phyloP scores from a whole-genome alignment of 2,888 invertebrate genomes.

The Philopedon plagiatum region DNA sequence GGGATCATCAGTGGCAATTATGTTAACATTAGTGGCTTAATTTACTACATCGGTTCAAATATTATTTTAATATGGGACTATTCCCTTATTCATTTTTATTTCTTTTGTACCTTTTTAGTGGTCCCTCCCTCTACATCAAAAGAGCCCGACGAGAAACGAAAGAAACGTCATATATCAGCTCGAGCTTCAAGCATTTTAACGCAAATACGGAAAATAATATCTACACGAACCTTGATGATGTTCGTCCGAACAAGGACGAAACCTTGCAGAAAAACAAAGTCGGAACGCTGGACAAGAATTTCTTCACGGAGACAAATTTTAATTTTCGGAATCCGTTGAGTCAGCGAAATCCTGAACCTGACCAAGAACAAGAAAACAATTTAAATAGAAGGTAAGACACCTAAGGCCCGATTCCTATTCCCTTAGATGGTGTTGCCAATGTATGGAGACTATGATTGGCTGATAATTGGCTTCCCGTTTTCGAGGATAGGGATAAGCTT shows the following conservation, averaged over 20 bases:
- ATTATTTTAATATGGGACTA: too few species aligned
- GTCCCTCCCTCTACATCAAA: conserved; percentile 35
- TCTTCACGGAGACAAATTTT: conserved; percentile 19
- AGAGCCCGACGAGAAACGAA: conserved; percentile 16
- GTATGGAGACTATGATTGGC: too few species aligned
- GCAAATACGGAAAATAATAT: background rate
- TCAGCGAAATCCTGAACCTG: background rate
- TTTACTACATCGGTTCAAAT: too few species aligned
- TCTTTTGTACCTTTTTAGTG: too few species aligned
- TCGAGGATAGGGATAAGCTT: too few species aligned
- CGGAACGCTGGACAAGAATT: conserved; percentile 22
- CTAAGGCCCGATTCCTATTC: background rate
- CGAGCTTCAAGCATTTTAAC: conserved; percentile 36
- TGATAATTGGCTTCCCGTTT: too few species aligned
- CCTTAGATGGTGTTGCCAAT: too few species aligned
- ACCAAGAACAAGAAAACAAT: background rate
- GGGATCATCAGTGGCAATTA: too few species aligned
- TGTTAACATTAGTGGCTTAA: too few species aligned
- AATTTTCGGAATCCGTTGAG: conserved; percentile 10
- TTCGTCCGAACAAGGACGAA: background rate
- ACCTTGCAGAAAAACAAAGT: background rate
- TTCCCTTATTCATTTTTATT: too few species aligned
- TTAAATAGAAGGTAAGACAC: conserved; percentile 10
- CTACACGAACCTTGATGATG: background rate
- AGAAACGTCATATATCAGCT: conserved; percentile 27